These are phyloP conservation scores for Eudasyphora cyanicolor DNA, from an alignment of 2,888 invertebrate species.

Conservation along the genomic window DNA sequence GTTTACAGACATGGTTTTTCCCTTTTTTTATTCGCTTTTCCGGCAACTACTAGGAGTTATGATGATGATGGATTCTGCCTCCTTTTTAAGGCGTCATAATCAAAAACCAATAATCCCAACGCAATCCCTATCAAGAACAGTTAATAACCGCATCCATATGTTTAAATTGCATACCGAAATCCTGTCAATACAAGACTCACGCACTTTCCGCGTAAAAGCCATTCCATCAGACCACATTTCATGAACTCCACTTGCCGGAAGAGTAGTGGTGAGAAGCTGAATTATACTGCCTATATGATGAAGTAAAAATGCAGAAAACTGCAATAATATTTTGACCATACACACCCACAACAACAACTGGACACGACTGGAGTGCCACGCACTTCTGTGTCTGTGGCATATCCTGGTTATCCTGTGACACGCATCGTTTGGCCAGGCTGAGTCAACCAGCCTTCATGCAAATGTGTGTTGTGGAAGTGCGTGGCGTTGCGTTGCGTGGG, in stretches of 20 bases:
- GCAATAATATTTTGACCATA: constrained; percentile 23
- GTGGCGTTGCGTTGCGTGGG: constrained; percentile 6
- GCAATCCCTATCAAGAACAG: background rate
- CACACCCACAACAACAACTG: background rate
- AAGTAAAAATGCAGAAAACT: constrained; percentile 13
- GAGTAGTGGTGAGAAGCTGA: background rate
- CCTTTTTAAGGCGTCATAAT: background rate
- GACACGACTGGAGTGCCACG: background rate
- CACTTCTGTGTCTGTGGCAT: background rate
- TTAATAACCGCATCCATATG: constrained; percentile 2
- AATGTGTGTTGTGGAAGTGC: constrained; percentile 9
- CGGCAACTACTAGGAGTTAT: too few relatives aligned
- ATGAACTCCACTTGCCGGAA: background rate
- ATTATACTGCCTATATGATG: background rate
- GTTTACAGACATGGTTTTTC: too few relatives aligned
- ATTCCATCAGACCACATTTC: background rate
- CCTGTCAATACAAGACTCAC: background rate
- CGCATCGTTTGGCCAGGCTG: background rate
- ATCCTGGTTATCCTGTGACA: constrained; percentile 17
- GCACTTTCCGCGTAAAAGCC: constrained; percentile 10
- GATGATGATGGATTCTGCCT: too few relatives aligned
- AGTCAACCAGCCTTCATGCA: too few relatives aligned
- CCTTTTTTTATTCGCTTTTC: too few relatives aligned
- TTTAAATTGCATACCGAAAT: background rate
- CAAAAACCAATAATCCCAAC: background rate